Evolutionary conservation across 2,797 vertebrate genomes (phyloP).

Genomic region (Ctenochaetus hawaiiensis): DNA sequence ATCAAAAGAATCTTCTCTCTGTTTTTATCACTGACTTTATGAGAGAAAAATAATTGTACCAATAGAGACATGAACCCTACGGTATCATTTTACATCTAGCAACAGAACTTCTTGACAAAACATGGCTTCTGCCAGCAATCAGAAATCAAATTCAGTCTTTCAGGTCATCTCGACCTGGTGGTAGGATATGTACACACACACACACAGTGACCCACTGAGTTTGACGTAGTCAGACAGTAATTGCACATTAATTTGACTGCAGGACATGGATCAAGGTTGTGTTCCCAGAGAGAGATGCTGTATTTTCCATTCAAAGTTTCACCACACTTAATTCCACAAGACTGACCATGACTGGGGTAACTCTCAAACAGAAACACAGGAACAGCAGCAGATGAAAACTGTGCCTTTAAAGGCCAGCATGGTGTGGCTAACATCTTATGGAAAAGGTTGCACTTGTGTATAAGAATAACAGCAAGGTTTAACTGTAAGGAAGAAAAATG

Average conservation of each 20-base stretch:
- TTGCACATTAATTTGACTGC: constrained; percentile 24
- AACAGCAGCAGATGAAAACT: constrained; percentile 28
- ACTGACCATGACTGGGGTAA: constrained; percentile 35
- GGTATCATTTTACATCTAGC: too few relatives aligned
- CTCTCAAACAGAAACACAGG: constrained; percentile 21
- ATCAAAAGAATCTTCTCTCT: too few relatives aligned
- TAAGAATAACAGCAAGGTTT: too few relatives aligned
- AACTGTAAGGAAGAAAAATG: too few relatives aligned
- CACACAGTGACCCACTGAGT: constrained; percentile 10
- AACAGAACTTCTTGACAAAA: not conserved
- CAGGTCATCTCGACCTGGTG: constrained; percentile 31
- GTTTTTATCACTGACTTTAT: too few relatives aligned
- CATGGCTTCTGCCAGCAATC: not conserved
- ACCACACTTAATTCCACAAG: constrained; percentile 30
- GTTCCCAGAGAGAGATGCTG: constrained; percentile 34
- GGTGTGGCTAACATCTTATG: constrained; percentile 12
- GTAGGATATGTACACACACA: constrained; percentile 14
- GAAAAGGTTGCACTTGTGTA: constrained; percentile 43
- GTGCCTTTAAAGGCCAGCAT: constrained; percentile 41
- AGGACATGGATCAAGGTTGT: constrained; percentile 36
- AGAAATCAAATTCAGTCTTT: constrained; percentile 4
- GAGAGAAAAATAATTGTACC: not conserved
- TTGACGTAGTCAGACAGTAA: constrained; percentile 11
- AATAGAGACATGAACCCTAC: too few relatives aligned
- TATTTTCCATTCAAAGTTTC: constrained; percentile 41